phyloP scores from a whole-genome alignment of 2,888 invertebrate species.

The Pecten maximus region DNA sequence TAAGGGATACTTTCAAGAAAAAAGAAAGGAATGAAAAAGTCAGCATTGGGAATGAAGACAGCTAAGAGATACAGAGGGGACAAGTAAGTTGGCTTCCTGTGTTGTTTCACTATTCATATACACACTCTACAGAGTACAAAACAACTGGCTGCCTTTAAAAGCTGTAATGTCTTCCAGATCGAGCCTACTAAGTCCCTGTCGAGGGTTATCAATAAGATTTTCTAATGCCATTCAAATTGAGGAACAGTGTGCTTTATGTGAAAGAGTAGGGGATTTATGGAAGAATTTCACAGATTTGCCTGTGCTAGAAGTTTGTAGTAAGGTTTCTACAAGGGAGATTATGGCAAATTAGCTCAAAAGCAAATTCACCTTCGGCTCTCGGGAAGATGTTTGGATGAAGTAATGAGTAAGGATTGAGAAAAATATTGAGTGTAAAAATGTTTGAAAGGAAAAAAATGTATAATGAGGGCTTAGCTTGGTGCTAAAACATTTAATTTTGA shows the following conservation, averaged over 20 bases:
- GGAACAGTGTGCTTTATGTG: constrained; percentile 1
- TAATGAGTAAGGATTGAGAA: not conserved
- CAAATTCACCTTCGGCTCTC: not conserved
- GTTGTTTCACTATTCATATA: not conserved
- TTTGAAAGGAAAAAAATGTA: not conserved
- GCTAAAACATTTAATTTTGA: constrained; percentile 7
- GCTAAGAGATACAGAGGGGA: not conserved
- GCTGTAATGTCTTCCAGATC: not conserved
- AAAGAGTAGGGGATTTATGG: constrained; percentile 12
- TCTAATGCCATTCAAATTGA: constrained; percentile 15
- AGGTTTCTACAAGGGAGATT: not conserved
- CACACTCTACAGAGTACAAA: not conserved
- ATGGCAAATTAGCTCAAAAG: not conserved
- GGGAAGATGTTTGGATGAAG: not conserved
- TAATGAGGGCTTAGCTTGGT: not conserved
- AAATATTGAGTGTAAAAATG: not conserved
- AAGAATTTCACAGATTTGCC: constrained; percentile 29
- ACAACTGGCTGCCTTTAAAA: not conserved
- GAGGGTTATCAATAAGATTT: not conserved
- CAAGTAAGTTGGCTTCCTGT: not conserved
- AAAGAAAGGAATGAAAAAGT: not conserved
- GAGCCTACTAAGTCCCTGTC: not conserved
- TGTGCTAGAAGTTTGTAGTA: not conserved
- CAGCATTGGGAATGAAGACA: not conserved
- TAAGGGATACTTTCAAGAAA: not conserved